phyloP scores from a whole-genome alignment of 2,113 vertebrate species.

The Daphoenositta chrysoptera region DNA sequence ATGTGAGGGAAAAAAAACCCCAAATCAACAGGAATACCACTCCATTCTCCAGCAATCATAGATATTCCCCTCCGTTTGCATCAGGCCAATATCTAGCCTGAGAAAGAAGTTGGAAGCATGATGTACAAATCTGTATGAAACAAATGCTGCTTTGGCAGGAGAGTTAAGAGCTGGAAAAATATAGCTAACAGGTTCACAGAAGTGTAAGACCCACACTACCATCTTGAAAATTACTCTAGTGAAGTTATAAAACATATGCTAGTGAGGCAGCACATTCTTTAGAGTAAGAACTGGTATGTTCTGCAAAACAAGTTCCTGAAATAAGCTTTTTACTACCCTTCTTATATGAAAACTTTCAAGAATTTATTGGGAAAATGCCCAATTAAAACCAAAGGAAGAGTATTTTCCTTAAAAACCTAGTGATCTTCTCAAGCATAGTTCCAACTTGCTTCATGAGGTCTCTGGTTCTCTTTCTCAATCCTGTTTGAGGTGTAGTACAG shows the following conservation, averaged over 20 bases:
- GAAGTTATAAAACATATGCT: conserved; percentile 37
- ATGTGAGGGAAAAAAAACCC: rapidly evolving
- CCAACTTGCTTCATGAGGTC: neutral
- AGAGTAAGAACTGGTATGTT: neutral
- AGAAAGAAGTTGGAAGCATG: neutral
- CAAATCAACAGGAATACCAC: neutral
- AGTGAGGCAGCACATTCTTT: neutral
- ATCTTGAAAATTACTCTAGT: conserved; percentile 33
- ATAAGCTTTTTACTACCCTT: neutral
- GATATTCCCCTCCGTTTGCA: neutral
- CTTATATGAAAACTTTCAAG: neutral
- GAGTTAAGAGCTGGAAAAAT: conserved; percentile 20
- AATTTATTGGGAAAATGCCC: neutral
- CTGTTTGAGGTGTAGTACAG: neutral
- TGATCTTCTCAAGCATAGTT: neutral
- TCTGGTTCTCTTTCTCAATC: neutral
- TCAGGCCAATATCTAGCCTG: neutral
- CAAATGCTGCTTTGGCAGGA: conserved; percentile 38
- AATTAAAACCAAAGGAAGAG: neutral
- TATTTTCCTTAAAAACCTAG: neutral
- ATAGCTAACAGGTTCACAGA: conserved; percentile 30
- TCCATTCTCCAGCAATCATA: neutral
- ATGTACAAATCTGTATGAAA: conserved; percentile 24
- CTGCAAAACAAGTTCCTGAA: neutral
- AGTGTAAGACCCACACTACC: neutral